These are phyloP conservation scores for Porites cylindrica DNA, from an alignment of 92 coral and sea anemone genomes.

Conservation along the genomic window DNA sequence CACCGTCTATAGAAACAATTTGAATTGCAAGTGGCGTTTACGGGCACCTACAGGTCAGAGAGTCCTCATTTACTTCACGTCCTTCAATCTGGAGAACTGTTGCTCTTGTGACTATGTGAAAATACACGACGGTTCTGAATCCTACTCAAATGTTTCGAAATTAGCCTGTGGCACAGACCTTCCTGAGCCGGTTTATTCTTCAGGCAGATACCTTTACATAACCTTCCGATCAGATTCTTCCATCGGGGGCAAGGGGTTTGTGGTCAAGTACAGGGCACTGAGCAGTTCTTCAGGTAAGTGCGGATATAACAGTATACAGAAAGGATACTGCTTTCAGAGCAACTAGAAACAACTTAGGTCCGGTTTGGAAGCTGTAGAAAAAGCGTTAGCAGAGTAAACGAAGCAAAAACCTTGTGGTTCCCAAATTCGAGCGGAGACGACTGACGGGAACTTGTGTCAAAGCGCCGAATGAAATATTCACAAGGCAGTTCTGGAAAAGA, in stretches of 20 bases:
- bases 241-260: background rate
- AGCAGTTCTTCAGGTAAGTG: background rate
- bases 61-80: background rate
- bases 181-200: slow-evolving; percentile 17
- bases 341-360: no score
- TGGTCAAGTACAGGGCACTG: slow-evolving; percentile 7
- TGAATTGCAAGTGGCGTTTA: background rate
- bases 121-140: background rate
- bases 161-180: background rate
- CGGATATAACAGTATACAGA: no score
- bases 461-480: no score
- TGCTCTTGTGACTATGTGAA: background rate
- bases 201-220: slow-evolving; percentile 7
- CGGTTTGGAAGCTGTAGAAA: no score
- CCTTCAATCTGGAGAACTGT: background rate
- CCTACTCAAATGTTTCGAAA: background rate
- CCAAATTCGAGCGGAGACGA: no score
- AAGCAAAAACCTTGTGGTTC: no score
- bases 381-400: no score
- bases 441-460: no score
- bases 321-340: no score
- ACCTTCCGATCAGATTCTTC: background rate
- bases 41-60: background rate
- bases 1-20: background rate
- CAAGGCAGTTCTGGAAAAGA: no score